Evolutionary conservation across 1,140 invertebrate genomes (phyloP), one percentile per base, ranked within the genome.

Genomic region (Zaprionus gabonicus): DNA sequence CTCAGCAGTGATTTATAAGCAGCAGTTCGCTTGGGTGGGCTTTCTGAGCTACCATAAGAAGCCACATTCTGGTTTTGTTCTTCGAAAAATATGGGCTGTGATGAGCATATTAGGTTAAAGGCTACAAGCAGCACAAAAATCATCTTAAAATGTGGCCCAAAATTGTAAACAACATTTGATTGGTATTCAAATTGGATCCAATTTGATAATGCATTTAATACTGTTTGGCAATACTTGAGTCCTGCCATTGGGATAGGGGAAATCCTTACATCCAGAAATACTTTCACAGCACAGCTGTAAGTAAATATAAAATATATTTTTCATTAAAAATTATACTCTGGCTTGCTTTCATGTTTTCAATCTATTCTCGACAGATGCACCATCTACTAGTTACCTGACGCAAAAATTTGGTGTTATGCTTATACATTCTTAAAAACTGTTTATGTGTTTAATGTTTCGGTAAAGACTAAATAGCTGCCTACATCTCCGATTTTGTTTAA

Each of bases 11-110:
- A 69, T 15, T 75, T 51, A 13, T 51, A 51, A 3, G 20, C 20
- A 51, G 46, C 20, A 5, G 20, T 25, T 51, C 46, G 46, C 46
- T 51, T 51, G 23, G 12, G 9, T 25, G 46, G 46, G 46, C 17
- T 67, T n/a, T 56, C 56, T 15, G 69, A 51, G 38, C 25, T 60
- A 10, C 20, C 46, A 23, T 10, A 12, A 5, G 7, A 20, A 12
- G 46, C 20, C 46, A 15, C 41, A 15, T 41, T 31, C 15, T 31
- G 36, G 15, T 72, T 73, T 7, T 65, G 44, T 44, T 81, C 65
- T 34, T 86, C 80, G 6, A 91, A 41, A 17, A 81, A 56, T 59
- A 83, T 53, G 3, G 80, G 38, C 25, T 83, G 72, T 20, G 81
- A 28, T 44, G 73, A 56, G 51, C 68, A 60, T 58, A 83, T 78